Evolutionary conservation across 2,113 vertebrate genomes (phyloP), one percentile per base, ranked within the genome.

Genomic region (Cinclus mexicanus): DNA sequence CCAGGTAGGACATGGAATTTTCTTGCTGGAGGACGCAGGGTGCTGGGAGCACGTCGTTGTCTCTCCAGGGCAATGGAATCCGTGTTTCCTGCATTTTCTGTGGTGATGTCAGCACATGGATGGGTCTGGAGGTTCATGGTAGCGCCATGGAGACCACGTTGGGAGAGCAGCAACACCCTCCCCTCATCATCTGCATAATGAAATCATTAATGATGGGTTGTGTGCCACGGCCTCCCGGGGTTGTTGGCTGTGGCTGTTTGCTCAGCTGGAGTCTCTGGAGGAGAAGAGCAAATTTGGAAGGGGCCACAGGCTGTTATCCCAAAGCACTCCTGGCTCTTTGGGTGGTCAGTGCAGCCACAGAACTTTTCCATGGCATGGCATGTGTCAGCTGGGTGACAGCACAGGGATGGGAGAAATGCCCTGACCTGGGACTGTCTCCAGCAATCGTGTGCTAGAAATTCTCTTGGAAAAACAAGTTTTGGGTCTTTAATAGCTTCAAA

Each of bases 1-100:
- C 98, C 99, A 99, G 99, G 99, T 99, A 98, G 91, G 97, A 46
- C 15, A 42, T 2, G 14, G 52, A 37, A 25, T 57, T 35, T 81
- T 15, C 35, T 28, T 18, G 18, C 31, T 0, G 7, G 7, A 8
- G 60, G 84, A 14, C 0, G 1, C 0, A 4, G 0, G 71, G 1
- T 0, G 2, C 23, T 0, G 2, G 50, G 75, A 33, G 29, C 1
- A 0, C 0, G 49, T 28, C 28, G 3, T 21, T 12, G 56, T 55
- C 31, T 55, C 46, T 39, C 28, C 1, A 4, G 71, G 71, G 35
- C 2, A 3, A 16, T 13, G n/a, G 42, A 2, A 3, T 74, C 52
- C 2, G 0, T 13, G 39, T 10, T 35, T 23, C 12, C 47, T 2
- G 5, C 0, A 0, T 21, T 25, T 42, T 24, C 28, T 1, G 0